These are phyloP conservation scores for Capreolus pygargus DNA, from an alignment of 2,113 vertebrate genomes.

Conservation along the genomic window DNA sequence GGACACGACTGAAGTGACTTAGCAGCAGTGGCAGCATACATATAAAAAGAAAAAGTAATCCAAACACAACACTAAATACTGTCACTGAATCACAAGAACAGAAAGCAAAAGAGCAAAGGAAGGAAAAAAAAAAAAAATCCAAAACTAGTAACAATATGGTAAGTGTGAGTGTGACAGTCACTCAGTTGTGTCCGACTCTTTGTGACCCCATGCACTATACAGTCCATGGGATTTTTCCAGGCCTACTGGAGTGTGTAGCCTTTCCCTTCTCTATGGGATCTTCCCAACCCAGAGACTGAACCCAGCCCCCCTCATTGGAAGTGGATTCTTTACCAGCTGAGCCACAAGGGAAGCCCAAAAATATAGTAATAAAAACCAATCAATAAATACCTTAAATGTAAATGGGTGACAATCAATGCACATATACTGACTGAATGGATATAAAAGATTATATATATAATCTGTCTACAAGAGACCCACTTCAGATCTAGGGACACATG, in stretches of 20 bases:
- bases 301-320: background rate
- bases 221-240: background rate
- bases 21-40: background rate
- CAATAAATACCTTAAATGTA: background rate
- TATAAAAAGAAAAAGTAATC: background rate
- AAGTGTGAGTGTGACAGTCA: background rate
- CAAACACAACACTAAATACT: background rate
- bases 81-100: background rate
- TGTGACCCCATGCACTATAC: rapidly evolving
- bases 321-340: background rate
- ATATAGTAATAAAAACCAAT: background rate
- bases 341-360: background rate
- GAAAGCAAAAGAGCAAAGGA: background rate
- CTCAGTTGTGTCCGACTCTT: background rate
- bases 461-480: background rate
- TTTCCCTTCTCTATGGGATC: background rate
- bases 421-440: background rate
- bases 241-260: background rate
- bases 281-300: background rate
- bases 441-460: background rate
- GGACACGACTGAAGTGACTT: too few relatives aligned
- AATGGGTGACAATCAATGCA: background rate
- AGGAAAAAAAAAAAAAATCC: background rate
- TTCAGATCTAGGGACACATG: background rate
- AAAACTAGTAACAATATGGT: background rate